phyloP scores from a whole-genome alignment of 1,140 invertebrate species.

The Armadillidium nasatum region DNA sequence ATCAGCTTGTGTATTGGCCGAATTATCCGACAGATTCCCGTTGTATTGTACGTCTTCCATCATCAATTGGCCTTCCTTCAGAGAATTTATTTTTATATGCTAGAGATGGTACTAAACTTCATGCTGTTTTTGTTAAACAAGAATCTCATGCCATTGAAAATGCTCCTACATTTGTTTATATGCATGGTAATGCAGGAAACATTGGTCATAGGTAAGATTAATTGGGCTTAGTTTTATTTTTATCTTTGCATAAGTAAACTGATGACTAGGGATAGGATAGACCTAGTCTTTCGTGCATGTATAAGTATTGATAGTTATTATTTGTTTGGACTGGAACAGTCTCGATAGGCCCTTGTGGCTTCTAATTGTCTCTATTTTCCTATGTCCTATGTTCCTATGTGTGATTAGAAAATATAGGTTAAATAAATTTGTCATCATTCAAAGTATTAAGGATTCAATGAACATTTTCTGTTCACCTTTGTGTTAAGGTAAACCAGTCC shows the following conservation, averaged over 20 bases:
- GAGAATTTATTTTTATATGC: slow-evolving; percentile 74
- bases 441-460: too few relatives aligned
- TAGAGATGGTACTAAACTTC: slow-evolving; percentile 72
- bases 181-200: slow-evolving; percentile 95
- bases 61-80: slow-evolving; percentile 73
- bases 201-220: slow-evolving; percentile 75
- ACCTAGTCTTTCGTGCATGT: too few relatives aligned
- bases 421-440: too few relatives aligned
- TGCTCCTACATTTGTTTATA: slow-evolving; percentile 76
- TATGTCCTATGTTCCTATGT: too few relatives aligned
- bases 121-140: slow-evolving; percentile 82
- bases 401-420: too few relatives aligned
- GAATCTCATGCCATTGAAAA: slow-evolving; percentile 58
- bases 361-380: too few relatives aligned
- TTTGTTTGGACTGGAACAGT: too few relatives aligned
- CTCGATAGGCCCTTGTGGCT: too few relatives aligned
- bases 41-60: slow-evolving; percentile 76
- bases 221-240: neutral
- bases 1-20: slow-evolving; percentile 80
- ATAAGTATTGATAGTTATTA: too few relatives aligned
- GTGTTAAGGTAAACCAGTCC: slow-evolving; percentile 28
- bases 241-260: too few relatives aligned
- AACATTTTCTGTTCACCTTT: slow-evolving; percentile 19
- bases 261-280: too few relatives aligned
- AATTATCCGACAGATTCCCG: slow-evolving; percentile 80